A percentile compares a stretch with the other conserved stretches of the same genome.
phyloP scores from a whole-genome alignment of 1,140 invertebrate genomes.

The Nixonia krombeini region DNA sequence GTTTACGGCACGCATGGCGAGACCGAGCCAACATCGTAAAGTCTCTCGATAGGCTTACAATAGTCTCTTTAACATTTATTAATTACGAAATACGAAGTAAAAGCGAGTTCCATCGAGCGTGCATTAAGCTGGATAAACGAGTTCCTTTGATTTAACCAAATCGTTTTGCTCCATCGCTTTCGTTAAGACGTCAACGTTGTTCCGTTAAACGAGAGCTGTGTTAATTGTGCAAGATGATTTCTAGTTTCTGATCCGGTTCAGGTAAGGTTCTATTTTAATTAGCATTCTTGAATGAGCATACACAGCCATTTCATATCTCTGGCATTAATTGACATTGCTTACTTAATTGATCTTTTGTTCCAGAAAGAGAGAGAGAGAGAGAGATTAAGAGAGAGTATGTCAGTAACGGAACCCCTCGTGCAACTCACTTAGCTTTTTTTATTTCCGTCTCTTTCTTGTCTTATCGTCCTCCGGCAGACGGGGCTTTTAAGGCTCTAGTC shows the following conservation, averaged over 20 bases:
- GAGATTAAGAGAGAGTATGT: too few species aligned
- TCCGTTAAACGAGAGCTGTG: not conserved
- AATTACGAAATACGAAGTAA: not conserved
- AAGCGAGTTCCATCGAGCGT: not conserved
- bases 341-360: not conserved
- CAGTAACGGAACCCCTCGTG: not conserved
- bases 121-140: too few species aligned
- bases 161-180: not conserved
- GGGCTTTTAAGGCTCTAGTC: conserved; percentile 5
- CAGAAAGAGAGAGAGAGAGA: not conserved
- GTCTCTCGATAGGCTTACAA: not conserved
- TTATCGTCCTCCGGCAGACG: not conserved
- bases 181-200: not conserved
- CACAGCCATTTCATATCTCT: not conserved
- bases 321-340: not conserved
- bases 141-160: too few species aligned
- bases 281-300: too few species aligned
- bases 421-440: not conserved
- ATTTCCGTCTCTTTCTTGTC: not conserved
- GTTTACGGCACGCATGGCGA: conserved; percentile 9
- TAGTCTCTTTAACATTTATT: not conserved
- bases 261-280: too few species aligned
- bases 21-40: not conserved
- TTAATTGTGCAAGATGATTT: too few species aligned
- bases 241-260: too few species aligned